These are phyloP conservation scores for Aphaenogaster rudis DNA, from an alignment of 1,140 invertebrate genomes.

Conservation along the genomic window DNA sequence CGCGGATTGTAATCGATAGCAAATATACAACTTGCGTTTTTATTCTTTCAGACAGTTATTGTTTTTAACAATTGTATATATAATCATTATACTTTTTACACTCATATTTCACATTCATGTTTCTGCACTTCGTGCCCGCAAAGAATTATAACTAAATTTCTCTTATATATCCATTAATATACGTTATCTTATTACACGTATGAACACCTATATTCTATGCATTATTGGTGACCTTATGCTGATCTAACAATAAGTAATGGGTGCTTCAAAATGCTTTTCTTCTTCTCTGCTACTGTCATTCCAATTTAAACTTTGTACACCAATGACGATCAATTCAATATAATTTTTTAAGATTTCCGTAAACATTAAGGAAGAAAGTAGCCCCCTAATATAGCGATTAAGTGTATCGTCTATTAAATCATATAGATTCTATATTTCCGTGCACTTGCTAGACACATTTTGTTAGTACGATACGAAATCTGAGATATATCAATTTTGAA, in stretches of 20 bases:
- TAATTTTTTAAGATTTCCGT: constrained; percentile 64
- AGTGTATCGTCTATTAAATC: constrained; percentile 17
- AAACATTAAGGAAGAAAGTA: constrained; percentile 40
- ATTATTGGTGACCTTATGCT: constrained; percentile 6
- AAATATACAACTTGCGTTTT: not conserved
- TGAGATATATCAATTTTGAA: constrained; percentile 64
- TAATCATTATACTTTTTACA: constrained; percentile 6
- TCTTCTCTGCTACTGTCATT: not conserved
- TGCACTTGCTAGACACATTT: constrained; percentile 43
- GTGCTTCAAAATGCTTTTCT: constrained; percentile 14
- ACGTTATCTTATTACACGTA: constrained; percentile 35
- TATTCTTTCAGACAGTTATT: constrained; percentile 14
- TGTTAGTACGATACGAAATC: constrained; percentile 36
- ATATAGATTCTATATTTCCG: constrained; percentile 53
- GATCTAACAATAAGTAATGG: not conserved
- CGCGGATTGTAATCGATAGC: not conserved
- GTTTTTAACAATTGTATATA: constrained; percentile 26
- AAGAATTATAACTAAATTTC: constrained; percentile 44
- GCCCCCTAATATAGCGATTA: constrained; percentile 17
- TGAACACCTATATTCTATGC: constrained; percentile 23
- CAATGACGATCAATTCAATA: constrained; percentile 38
- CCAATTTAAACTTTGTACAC: constrained; percentile 8
- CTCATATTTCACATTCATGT: constrained; percentile 4
- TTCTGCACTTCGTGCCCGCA: constrained; percentile 14
- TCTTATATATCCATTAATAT: constrained; percentile 43